Base-by-base conservation (phyloP, 2,797 vertebrate genomes). In the Enteromius afrohamiltoni region DNA sequence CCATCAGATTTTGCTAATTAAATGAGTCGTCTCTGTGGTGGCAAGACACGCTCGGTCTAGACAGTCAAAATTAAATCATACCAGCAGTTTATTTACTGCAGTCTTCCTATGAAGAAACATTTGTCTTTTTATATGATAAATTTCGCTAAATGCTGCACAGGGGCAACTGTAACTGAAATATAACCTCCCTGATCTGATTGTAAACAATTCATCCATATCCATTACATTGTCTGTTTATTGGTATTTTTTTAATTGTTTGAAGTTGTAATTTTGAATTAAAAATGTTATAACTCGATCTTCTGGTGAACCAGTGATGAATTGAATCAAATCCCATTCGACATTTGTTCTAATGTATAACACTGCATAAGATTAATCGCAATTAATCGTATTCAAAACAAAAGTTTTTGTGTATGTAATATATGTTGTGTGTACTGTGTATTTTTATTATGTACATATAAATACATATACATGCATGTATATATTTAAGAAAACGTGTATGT, bases 1-100 rank as follows among this genome's bases (percentile, higher is more conserved):
- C 77, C 69, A 79, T 79, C 47, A 60, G 40, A 71, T 62, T 78
- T 69, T 1, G 67, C 42, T 79, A 65, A 84, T 84, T 79, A 79
- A 74, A 42, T 64, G 68, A 79, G 31, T 51, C 37, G 64, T 75
- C 47, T 71, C 16, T 60, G 34, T 19, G 21, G 45, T 34, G 45
- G 45, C 2, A 79, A 78, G 16, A 19, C 29, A 1, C 11, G 42
- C 69, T 62, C 40, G 8, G 79, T 74, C 69, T 71, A 71, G 79
- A 80, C 37, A 23, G 74, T 37, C 21, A 40, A 62, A 62, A 62
- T 19, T 6, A 49, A 31, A 37, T 29, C 3, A 10, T 17, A 77
- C 3, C 1, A 23, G 14, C 21, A 11, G 77, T 51, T 55, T 13
- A 37, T 69, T 40, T 55, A 55, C 58, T 47, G 17, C 23, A 64